Evolutionary conservation across 2,797 vertebrate genomes (phyloP).

Genomic region (Pseudochirops cupreus): DNA sequence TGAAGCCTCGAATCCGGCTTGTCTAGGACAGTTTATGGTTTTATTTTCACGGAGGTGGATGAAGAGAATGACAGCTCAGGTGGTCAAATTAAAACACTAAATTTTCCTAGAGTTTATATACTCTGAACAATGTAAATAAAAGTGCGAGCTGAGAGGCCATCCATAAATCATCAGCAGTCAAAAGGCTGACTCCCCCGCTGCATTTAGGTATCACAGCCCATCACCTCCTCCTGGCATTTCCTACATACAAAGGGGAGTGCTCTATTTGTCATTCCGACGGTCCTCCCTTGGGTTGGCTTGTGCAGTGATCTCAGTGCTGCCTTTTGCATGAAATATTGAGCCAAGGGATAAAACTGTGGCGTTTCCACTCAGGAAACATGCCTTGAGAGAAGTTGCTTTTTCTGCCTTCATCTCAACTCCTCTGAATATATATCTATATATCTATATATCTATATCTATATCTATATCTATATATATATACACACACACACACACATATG

Average conservation of each 20-base stretch:
- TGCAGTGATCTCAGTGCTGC: slow-evolving; percentile 53
- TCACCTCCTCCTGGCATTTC: slow-evolving; percentile 69
- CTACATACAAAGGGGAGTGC: slow-evolving; percentile 48
- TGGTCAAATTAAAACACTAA: slow-evolving; percentile 77
- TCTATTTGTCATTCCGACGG: slow-evolving; percentile 76
- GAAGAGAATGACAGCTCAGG: slow-evolving; percentile 51
- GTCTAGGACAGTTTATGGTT: background rate
- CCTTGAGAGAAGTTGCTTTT: slow-evolving; percentile 57
- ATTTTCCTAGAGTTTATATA: slow-evolving; percentile 71
- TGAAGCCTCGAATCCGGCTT: rapidly evolving
- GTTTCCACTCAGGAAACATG: slow-evolving; percentile 45
- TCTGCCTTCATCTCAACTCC: background rate
- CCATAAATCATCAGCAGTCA: slow-evolving; percentile 58
- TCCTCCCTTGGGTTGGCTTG: slow-evolving; percentile 68
- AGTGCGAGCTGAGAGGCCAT: slow-evolving; percentile 36
- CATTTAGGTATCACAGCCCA: slow-evolving; percentile 41
- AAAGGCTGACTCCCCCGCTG: background rate
- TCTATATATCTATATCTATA: no score
- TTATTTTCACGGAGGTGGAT: background rate
- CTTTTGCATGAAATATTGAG: slow-evolving; percentile 75
- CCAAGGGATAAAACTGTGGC: slow-evolving; percentile 46
- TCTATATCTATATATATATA: no score
- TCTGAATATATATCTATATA: background rate
- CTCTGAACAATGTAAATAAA: slow-evolving; percentile 70
- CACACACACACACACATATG: no score